Conservation (phyloP, 2,888 invertebrate species). For the Torymus texanus region DNA sequence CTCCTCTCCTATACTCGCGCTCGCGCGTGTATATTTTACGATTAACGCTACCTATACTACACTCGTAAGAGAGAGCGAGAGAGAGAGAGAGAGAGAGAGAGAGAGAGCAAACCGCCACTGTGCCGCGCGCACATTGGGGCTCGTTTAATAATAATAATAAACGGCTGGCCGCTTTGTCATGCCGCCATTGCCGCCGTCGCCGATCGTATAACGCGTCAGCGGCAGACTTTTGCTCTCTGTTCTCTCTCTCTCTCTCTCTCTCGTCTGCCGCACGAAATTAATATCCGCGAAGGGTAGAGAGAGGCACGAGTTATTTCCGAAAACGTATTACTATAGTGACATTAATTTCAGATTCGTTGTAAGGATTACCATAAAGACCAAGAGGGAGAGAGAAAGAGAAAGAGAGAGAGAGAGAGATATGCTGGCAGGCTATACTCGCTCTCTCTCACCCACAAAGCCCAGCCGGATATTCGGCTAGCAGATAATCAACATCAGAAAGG, state of each 20-base stretch:
- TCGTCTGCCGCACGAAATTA: constrained; percentile 37
- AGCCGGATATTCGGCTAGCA: constrained; percentile 51
- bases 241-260: neutral
- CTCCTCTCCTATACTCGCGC: neutral
- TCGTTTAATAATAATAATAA: constrained; percentile 23
- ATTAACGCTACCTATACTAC: neutral
- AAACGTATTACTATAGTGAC: constrained; percentile 55
- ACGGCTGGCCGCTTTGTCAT: constrained; percentile 24
- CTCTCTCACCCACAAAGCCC: constrained; percentile 12
- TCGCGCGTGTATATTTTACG: constrained; percentile 23
- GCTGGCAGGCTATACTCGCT: too few relatives aligned
- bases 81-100: too few relatives aligned
- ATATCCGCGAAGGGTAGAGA: constrained; percentile 29
- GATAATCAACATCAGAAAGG: constrained; percentile 57
- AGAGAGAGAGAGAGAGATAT: too few relatives aligned
- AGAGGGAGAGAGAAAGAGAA: too few relatives aligned
- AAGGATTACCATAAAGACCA: constrained; percentile 55
- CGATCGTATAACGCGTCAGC: constrained; percentile 44
- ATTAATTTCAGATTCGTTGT: constrained; percentile 57
- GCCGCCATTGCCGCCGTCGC: neutral
- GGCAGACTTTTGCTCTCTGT: constrained; percentile 35
- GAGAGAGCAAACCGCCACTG: too few relatives aligned
- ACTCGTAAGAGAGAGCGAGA: too few relatives aligned
- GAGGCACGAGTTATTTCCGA: constrained; percentile 37
- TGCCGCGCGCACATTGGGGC: too few relatives aligned